Evolutionary conservation across 1,140 invertebrate species (phyloP).

Genomic region (Drosophila pruinosa): DNA sequence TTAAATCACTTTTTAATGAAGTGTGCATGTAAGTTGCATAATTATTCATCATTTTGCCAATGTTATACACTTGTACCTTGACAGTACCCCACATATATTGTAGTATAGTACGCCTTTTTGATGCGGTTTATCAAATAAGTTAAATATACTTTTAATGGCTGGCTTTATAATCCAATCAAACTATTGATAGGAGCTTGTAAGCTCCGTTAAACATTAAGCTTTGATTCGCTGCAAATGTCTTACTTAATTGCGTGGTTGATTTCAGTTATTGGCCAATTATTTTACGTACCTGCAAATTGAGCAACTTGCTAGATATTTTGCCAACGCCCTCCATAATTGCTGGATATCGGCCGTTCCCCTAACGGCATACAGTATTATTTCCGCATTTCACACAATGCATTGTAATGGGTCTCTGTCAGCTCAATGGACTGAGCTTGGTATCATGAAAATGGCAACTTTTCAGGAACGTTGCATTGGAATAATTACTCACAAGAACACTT

Average conservation of each 20-base stretch:
- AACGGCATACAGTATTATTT: neutral
- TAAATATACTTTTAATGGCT: neutral
- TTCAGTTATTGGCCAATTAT: conserved; percentile 59
- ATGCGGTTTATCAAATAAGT: neutral
- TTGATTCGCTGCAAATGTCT: neutral
- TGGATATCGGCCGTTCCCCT: neutral
- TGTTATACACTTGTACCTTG: conserved; percentile 1
- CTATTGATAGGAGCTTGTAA: neutral
- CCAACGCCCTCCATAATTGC: conserved; percentile 19
- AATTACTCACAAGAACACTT: too few relatives aligned
- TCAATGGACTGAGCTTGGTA: neutral
- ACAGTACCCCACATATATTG: neutral
- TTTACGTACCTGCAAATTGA: conserved; percentile 24
- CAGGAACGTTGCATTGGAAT: too few relatives aligned
- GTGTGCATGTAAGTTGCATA: conserved; percentile 56
- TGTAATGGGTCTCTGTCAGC: neutral
- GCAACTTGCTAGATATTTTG: conserved; percentile 9
- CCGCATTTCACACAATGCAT: neutral
- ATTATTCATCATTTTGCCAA: conserved; percentile 51
- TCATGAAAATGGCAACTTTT: neutral
- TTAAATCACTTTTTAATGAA: conserved; percentile 64
- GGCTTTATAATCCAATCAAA: neutral
- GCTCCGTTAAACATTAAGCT: neutral
- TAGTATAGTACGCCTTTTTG: neutral
- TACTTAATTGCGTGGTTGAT: conserved; percentile 37